A percentile compares a stretch with the other conserved stretches of the same genome.
phyloP scores from a whole-genome alignment of 1,140 invertebrate genomes.

The Trichonephila clavata region DNA sequence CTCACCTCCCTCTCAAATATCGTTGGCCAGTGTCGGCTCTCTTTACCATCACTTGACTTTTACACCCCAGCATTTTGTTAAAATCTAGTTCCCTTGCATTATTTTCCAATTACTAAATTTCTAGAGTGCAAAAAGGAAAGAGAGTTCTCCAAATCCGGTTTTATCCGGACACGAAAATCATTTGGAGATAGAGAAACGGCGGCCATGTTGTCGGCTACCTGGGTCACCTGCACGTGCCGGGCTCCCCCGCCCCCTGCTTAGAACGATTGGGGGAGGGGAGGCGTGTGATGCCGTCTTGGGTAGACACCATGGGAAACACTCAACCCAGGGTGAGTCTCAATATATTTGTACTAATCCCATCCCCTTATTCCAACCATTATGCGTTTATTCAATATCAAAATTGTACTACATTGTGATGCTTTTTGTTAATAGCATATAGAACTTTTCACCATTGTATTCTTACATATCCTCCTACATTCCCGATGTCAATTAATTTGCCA shows the following conservation, averaged over 20 bases:
- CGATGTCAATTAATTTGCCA: conserved; percentile 24
- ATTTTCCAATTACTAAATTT: neutral
- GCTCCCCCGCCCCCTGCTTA: conserved; percentile 58
- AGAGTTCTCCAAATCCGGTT: neutral
- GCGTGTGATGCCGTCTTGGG: conserved; percentile 71
- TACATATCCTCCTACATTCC: neutral
- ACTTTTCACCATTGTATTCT: neutral
- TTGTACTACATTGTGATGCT: no score
- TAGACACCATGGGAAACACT: conserved; percentile 74
- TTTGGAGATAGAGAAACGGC: conserved; percentile 18
- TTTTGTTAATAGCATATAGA: neutral
- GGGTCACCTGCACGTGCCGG: conserved; percentile 73
- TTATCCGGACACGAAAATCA: neutral
- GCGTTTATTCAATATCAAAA: no score
- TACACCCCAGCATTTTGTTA: no score
- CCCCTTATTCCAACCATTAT: no score
- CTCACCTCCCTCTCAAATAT: neutral
- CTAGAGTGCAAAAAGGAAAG: neutral
- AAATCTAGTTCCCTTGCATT: neutral
- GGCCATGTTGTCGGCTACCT: conserved; percentile 76
- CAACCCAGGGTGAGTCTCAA: conserved; percentile 71
- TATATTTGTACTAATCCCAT: neutral
- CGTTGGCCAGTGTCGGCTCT: neutral
- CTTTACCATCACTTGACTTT: neutral
- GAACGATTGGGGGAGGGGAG: conserved; percentile 49